Conservation (phyloP, 2,113 vertebrate species). For the Cyprinodon tularosa region DNA sequence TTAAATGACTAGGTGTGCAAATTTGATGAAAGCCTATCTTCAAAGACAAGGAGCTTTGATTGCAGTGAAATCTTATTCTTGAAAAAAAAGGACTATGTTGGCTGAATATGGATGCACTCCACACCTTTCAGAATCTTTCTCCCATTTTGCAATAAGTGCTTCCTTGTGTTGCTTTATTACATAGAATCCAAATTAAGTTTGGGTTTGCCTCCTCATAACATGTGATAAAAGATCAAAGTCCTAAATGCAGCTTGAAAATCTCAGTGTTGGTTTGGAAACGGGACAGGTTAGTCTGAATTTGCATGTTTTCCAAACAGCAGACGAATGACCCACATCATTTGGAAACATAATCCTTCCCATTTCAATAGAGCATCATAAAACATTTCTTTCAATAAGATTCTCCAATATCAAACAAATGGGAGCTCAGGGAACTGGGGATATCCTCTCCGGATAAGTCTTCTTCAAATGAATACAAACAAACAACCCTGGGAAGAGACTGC, state of each 20-base stretch:
- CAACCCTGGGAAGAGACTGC: slow-evolving; percentile 33
- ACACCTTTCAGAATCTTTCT: not conserved
- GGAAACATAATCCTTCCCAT: slow-evolving; percentile 21
- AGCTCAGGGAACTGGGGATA: slow-evolving; percentile 10
- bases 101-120: not conserved
- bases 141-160: not conserved
- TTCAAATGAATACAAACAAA: slow-evolving; percentile 31
- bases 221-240: not conserved
- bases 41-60: not conserved
- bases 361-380: slow-evolving; percentile 40
- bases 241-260: slow-evolving; percentile 49
- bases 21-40: not conserved
- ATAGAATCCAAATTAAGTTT: not conserved
- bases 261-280: slow-evolving; percentile 43
- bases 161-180: not conserved
- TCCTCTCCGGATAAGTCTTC: slow-evolving; percentile 8
- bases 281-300: slow-evolving; percentile 44
- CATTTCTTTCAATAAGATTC: slow-evolving; percentile 15
- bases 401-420: slow-evolving; percentile 32
- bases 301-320: slow-evolving; percentile 22
- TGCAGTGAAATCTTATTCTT: not conserved
- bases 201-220: not conserved
- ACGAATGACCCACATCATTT: slow-evolving; percentile 5
- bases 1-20: not conserved
- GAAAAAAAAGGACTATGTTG: not conserved